Conservation (phyloP, 2,797 vertebrate genomes). For the Gallirallus australis region DNA sequence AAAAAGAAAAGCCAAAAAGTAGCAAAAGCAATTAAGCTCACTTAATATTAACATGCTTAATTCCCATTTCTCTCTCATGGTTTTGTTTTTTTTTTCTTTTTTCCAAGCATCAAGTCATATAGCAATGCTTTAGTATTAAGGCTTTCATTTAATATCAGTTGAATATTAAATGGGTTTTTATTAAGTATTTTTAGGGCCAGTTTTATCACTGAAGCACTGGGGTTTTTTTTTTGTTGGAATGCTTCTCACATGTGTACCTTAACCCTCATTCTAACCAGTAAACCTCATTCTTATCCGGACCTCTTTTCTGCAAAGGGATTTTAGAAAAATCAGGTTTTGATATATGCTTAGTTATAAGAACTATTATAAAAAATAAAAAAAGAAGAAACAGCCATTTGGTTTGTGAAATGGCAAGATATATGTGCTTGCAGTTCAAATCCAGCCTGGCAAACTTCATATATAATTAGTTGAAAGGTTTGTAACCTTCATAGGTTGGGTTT, state of each 20-base stretch:
- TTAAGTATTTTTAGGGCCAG: neutral
- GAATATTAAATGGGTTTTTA: neutral
- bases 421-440: neutral
- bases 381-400: neutral
- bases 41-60: neutral
- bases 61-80: neutral
- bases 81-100: neutral
- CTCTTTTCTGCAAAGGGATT: neutral
- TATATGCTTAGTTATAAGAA: neutral
- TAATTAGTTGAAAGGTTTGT: neutral
- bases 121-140: neutral
- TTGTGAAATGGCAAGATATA: neutral
- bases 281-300: neutral
- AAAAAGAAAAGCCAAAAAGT: neutral
- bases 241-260: neutral
- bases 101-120: neutral
- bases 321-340: neutral
- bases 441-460: neutral
- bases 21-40: neutral
- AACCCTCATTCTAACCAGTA: neutral
- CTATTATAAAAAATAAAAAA: neutral
- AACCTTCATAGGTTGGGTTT: neutral
- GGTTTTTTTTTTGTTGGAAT: neutral
- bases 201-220: neutral
- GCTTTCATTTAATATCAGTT: neutral